A percentile compares a stretch with the other conserved stretches of the same genome.
Evolutionary conservation across 2,113 vertebrate genomes (phyloP).

Genomic region (Chunga burmeisteri): DNA sequence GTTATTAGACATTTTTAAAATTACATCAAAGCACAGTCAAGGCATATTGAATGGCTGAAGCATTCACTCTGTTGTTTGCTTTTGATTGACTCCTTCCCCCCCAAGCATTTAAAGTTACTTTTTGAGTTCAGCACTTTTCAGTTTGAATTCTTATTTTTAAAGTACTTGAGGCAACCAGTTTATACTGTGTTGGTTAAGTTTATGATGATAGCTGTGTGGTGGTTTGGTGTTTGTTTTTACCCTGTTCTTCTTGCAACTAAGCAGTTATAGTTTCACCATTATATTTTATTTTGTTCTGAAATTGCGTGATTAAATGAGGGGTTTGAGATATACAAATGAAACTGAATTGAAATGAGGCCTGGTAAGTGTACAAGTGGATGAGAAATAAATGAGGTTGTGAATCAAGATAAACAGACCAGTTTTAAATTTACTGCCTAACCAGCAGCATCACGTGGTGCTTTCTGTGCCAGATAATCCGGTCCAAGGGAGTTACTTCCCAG

Average conservation of each 20-base stretch:
- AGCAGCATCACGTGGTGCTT: background rate
- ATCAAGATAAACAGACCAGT: slow-evolving; percentile 14
- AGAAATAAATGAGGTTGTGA: slow-evolving; percentile 5
- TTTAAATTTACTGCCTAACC: slow-evolving; percentile 9
- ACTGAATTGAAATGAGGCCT: background rate
- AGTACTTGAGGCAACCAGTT: background rate
- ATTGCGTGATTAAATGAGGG: background rate
- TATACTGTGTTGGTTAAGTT: background rate
- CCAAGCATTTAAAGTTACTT: background rate
- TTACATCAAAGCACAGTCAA: background rate
- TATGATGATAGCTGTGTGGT: background rate
- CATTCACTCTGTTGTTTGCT: background rate
- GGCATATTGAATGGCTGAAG: background rate
- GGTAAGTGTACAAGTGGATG: background rate
- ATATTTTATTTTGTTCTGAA: background rate
- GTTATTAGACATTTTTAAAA: background rate
- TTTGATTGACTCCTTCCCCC: background rate
- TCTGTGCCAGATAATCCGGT: background rate
- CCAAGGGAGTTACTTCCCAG: background rate
- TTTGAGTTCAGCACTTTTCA: background rate
- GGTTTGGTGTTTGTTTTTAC: background rate
- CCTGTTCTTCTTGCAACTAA: background rate
- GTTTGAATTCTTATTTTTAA: background rate
- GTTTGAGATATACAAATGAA: background rate
- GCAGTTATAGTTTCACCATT: background rate